phyloP scores from a whole-genome alignment of 2,888 invertebrate genomes.

The Drosophila merina region DNA sequence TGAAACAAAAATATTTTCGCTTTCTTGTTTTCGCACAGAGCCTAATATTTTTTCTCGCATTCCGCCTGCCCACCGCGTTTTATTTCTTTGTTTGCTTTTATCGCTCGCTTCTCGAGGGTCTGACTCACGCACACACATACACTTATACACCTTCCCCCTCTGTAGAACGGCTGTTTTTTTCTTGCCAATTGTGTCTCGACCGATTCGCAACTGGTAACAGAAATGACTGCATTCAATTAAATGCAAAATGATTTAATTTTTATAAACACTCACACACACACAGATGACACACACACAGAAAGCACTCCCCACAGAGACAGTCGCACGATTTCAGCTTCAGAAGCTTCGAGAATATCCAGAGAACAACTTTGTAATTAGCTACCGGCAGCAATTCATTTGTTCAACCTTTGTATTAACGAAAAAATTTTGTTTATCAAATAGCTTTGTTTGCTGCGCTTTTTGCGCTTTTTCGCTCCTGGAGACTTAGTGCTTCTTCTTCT shows the following conservation, averaged over 20 bases:
- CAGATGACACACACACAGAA: constrained; percentile 2
- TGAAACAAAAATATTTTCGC: constrained; percentile 39
- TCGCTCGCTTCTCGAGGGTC: constrained; percentile 57
- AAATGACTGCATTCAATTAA: constrained; percentile 70
- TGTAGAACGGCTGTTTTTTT: constrained; percentile 26
- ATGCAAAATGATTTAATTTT: constrained; percentile 67
- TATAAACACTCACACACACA: constrained; percentile 50
- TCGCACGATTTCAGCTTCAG: constrained; percentile 7
- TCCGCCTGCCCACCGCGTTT: constrained; percentile 53
- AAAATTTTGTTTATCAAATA: constrained; percentile 32
- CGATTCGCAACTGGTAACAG: constrained; percentile 21
- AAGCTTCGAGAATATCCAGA: constrained; percentile 43
- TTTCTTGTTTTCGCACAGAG: constrained; percentile 38
- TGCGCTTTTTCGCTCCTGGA: constrained; percentile 34
- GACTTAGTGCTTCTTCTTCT: constrained; percentile 36
- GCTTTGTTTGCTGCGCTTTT: background rate
- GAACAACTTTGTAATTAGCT: constrained; percentile 22
- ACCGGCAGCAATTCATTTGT: constrained; percentile 13
- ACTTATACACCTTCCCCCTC: background rate
- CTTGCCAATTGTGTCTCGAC: constrained; percentile 8
- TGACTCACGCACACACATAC: constrained; percentile 57
- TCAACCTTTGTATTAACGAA: constrained; percentile 44
- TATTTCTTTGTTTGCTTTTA: constrained; percentile 73
- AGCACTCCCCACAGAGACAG: constrained; percentile 6
- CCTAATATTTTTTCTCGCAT: constrained; percentile 43